Evolutionary conservation across 2,797 vertebrate species (phyloP).

Genomic region (Ceyx erithaca): DNA sequence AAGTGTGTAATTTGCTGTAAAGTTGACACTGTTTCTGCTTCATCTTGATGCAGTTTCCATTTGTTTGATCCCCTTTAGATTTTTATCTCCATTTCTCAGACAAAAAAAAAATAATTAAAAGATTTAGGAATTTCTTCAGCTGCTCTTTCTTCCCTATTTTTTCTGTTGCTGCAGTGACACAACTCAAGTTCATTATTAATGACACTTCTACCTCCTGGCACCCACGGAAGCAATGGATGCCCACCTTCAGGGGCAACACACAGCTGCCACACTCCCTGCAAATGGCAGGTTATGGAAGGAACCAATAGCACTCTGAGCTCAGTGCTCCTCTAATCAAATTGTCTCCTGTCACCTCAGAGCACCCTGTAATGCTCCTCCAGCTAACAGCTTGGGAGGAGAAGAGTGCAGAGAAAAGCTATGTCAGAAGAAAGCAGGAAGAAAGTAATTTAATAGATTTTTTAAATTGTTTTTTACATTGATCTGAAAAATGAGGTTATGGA

Average conservation of each 20-base stretch:
- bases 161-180: background rate
- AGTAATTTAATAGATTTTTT: background rate
- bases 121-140: slow-evolving; percentile 35
- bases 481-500: slow-evolving; percentile 29
- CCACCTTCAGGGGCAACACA: background rate
- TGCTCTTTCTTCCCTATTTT: background rate
- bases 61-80: slow-evolving; percentile 30
- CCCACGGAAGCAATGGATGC: background rate
- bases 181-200: background rate
- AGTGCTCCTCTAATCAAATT: background rate
- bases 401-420: background rate
- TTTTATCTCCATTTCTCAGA: slow-evolving; percentile 39
- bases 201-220: background rate
- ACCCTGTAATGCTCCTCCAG: background rate
- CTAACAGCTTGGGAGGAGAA: slow-evolving; percentile 38
- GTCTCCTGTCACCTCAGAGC: slow-evolving; percentile 14
- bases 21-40: slow-evolving; percentile 48
- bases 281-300: background rate
- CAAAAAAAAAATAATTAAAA: slow-evolving; percentile 33
- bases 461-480: background rate
- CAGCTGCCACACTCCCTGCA: background rate
- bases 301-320: background rate
- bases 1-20: slow-evolving; percentile 44
- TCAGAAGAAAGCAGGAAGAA: slow-evolving; percentile 24
- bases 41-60: background rate